Evolutionary conservation across 2,113 vertebrate species (phyloP).

Genomic region (Paedocypris sp.): DNA sequence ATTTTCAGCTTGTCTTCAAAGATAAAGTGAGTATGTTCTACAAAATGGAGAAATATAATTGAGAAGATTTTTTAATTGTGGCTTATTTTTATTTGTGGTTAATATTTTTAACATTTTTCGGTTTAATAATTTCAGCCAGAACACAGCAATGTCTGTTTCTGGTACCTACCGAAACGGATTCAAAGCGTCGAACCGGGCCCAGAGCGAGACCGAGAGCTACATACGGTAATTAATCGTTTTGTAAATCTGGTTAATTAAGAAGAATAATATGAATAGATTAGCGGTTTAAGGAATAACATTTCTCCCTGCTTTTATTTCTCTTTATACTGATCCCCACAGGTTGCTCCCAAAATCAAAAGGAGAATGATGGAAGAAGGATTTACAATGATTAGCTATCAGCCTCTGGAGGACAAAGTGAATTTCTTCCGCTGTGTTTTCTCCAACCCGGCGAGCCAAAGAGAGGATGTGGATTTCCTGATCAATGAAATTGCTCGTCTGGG

Average conservation of each 20-base stretch:
- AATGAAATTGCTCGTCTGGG: conserved; percentile 51
- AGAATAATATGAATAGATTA: too few relatives aligned
- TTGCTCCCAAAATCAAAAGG: conserved; percentile 59
- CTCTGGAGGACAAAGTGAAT: conserved; percentile 45
- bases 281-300: neutral
- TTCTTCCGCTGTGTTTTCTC: conserved; percentile 64
- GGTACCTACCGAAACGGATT: conserved; percentile 54
- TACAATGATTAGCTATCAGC: conserved; percentile 53
- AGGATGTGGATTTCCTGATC: conserved; percentile 57
- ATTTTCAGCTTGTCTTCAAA: conserved; percentile 57
- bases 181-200: conserved; percentile 30
- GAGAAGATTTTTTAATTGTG: too few relatives aligned
- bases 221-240: conserved; percentile 38
- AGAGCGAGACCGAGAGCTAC: conserved; percentile 46
- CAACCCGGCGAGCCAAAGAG: conserved; percentile 48
- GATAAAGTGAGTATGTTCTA: conserved; percentile 41
- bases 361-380: conserved; percentile 53
- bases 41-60: too few relatives aligned
- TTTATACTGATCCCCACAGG: conserved; percentile 35
- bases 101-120: too few relatives aligned
- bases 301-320: neutral
- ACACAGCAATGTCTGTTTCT: conserved; percentile 58
- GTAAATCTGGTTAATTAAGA: too few relatives aligned
- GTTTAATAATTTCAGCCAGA: conserved; percentile 48
- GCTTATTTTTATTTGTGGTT: too few relatives aligned